A percentile compares a stretch with the other conserved stretches of the same genome.
Conservation (phyloP, 2,113 vertebrate genomes). For the Ceyx cyanopectus region DNA sequence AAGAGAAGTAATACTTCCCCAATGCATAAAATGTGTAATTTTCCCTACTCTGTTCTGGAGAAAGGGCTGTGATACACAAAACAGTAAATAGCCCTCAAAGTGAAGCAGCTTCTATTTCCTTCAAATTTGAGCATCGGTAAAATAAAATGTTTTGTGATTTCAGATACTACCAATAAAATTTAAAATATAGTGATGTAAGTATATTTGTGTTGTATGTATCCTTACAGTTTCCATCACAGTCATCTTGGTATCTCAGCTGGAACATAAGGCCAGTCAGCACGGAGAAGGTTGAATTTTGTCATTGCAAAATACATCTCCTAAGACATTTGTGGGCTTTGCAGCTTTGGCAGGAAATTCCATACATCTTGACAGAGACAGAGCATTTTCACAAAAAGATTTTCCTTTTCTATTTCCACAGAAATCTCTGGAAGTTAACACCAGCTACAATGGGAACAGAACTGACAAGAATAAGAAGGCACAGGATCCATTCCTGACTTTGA, state of each 20-base stretch:
- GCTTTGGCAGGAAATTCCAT: background rate
- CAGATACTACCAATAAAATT: background rate
- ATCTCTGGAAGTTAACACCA: background rate
- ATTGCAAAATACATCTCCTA: background rate
- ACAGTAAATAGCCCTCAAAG: background rate
- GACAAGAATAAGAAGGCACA: background rate
- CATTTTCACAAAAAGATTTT: background rate
- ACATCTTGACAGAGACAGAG: background rate
- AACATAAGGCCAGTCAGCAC: background rate
- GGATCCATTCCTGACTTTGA: background rate
- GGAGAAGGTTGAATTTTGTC: background rate
- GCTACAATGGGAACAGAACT: background rate
- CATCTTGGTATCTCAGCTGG: constrained; percentile 9
- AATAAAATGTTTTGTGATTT: background rate
- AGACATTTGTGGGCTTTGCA: background rate
- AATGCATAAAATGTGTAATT: background rate
- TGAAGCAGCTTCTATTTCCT: background rate
- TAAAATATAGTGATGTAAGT: constrained; percentile 56
- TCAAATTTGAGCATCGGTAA: background rate
- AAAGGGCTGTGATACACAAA: background rate
- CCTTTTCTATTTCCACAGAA: background rate
- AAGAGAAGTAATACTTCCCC: background rate
- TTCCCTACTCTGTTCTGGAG: background rate
- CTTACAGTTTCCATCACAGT: constrained; percentile 56
- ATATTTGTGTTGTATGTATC: constrained; percentile 29